phyloP scores from a whole-genome alignment of 2,113 vertebrate genomes.

The Phrynocephalus versicolor region DNA sequence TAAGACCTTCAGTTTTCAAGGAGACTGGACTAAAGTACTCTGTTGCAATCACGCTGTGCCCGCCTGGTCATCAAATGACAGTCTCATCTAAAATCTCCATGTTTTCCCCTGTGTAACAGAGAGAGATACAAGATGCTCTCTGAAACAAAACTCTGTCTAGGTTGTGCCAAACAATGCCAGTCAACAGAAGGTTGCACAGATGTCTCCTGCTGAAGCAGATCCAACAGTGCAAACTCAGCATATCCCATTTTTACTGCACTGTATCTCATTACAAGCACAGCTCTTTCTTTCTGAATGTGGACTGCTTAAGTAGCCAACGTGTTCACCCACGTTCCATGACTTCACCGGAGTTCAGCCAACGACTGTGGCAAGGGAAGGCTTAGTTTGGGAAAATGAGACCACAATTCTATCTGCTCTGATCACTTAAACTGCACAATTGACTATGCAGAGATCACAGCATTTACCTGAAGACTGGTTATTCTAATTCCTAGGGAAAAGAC shows the following conservation, averaged over 20 bases:
- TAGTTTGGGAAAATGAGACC: neutral
- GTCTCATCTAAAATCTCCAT: neutral
- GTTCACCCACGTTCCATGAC: neutral
- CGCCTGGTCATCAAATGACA: neutral
- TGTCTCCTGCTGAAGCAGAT: neutral
- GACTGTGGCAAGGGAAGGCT: neutral
- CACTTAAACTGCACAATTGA: neutral
- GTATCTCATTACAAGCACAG: neutral
- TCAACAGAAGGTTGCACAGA: neutral
- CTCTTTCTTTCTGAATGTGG: neutral
- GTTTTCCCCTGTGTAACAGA: neutral
- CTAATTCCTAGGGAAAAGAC: neutral
- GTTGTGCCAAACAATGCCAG: neutral
- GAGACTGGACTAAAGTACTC: neutral
- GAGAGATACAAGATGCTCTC: neutral
- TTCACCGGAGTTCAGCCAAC: neutral
- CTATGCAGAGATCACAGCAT: neutral
- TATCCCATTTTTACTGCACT: neutral
- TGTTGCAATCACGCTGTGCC: neutral
- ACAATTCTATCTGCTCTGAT: neutral
- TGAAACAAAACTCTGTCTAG: neutral
- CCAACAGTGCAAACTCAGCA: neutral
- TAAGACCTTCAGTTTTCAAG: slow-evolving; percentile 30
- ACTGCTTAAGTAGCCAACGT: neutral
- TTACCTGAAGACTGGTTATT: neutral